A percentile compares a stretch with the other conserved stretches of the same genome.
Evolutionary conservation across 2,888 invertebrate species (phyloP).

Genomic region (Aleiodes alternator): DNA sequence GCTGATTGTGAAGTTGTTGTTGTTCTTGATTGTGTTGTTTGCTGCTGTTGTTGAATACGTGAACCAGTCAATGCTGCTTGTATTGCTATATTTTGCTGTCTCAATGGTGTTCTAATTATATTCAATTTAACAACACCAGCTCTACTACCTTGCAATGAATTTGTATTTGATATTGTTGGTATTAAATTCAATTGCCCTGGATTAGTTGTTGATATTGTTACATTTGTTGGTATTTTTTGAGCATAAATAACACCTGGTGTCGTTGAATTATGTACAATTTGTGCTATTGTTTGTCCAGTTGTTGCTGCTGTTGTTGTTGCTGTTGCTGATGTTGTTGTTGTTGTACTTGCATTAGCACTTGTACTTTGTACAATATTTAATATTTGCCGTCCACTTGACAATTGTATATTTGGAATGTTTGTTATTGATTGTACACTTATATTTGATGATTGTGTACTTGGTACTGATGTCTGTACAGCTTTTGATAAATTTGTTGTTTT

Average conservation of each 20-base stretch:
- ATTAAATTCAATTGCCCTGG: conserved; percentile 71
- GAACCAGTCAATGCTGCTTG: conserved; percentile 68
- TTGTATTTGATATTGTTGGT: conserved; percentile 69
- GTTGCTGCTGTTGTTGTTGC: conserved; percentile 51
- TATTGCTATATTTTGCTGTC: conserved; percentile 67
- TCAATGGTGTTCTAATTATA: conserved; percentile 66
- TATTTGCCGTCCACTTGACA: conserved; percentile 67
- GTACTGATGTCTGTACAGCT: conserved; percentile 73
- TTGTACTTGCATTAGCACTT: conserved; percentile 55
- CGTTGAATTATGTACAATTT: conserved; percentile 67
- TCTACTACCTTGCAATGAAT: conserved; percentile 66
- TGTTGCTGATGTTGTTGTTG: conserved; percentile 52
- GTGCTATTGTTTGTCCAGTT: conserved; percentile 68
- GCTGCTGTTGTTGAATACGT: conserved; percentile 64
- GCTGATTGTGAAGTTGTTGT: conserved; percentile 78
- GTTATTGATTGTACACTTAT: conserved; percentile 68
- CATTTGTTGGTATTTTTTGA: conserved; percentile 80
- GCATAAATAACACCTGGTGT: conserved; percentile 83
- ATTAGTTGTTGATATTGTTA: conserved; percentile 76
- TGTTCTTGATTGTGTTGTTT: conserved; percentile 75
- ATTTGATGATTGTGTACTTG: conserved; percentile 60
- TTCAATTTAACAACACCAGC: conserved; percentile 73
- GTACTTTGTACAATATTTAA: conserved; percentile 71
- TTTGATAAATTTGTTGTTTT: conserved; percentile 71
- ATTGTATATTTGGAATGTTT: conserved; percentile 68